Percentiles rank a stretch among this genome's conserved stretches.
These are phyloP conservation scores for Darevskia nairensis DNA, from an alignment of 2,797 vertebrate species.

Conservation along the genomic window DNA sequence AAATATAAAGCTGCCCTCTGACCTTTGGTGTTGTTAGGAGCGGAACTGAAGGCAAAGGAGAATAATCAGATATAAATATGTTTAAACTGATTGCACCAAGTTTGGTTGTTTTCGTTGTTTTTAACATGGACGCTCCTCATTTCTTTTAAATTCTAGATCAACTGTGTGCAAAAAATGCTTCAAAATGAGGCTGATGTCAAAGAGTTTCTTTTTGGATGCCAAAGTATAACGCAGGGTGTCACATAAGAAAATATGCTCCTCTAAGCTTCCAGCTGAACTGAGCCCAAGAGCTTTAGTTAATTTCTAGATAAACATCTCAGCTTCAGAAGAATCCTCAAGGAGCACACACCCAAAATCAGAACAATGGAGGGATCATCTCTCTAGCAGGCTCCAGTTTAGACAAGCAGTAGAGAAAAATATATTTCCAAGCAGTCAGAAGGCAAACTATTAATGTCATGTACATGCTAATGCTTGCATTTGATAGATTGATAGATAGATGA, in stretches of 20 bases:
- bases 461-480: conserved; percentile 33
- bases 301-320: conserved; percentile 17
- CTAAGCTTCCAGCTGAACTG: conserved; percentile 16
- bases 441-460: conserved; percentile 13
- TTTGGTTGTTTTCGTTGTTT: not conserved
- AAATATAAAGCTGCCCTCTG: not conserved
- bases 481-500: too few relatives aligned
- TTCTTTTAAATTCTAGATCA: conserved; percentile 3
- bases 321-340: conserved; percentile 16
- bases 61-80: not conserved
- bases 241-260: conserved; percentile 16
- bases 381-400: conserved; percentile 53
- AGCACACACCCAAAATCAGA: conserved; percentile 31
- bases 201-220: not conserved
- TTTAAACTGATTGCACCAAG: not conserved
- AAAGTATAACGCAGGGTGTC: not conserved
- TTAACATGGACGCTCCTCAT: not conserved
- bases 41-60: not conserved
- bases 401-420: conserved; percentile 15
- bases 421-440: conserved; percentile 26
- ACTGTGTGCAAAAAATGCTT: not conserved
- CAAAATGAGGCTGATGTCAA: not conserved
- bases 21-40: not conserved
- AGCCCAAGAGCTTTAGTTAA: not conserved
- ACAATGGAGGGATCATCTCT: conserved; percentile 28